Conservation (phyloP, 2,888 invertebrate genomes). For the Aelia acuminata region DNA sequence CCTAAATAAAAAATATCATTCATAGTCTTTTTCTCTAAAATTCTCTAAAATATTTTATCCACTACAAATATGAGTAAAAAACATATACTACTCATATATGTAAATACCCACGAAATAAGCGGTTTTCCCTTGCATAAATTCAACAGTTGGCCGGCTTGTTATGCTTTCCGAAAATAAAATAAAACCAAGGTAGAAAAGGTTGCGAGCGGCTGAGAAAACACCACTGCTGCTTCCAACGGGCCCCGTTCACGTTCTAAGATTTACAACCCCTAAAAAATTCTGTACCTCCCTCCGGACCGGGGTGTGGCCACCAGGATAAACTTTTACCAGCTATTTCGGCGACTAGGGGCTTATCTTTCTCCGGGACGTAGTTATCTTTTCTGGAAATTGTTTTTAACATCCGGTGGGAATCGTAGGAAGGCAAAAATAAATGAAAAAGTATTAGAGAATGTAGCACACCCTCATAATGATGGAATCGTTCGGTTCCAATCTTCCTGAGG, state of each 20-base stretch:
- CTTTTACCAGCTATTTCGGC: neutral
- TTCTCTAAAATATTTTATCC: no score
- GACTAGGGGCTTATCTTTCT: neutral
- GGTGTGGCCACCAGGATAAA: neutral
- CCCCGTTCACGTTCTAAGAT: neutral
- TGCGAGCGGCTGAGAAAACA: neutral
- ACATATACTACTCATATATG: no score
- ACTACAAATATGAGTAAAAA: no score
- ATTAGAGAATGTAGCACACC: no score
- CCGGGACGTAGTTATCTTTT: neutral
- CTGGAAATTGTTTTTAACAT: neutral
- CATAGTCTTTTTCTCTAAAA: no score
- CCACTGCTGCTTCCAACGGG: neutral
- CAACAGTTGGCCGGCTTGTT: neutral
- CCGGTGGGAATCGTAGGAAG: neutral
- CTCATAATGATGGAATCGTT: no score
- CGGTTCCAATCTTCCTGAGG: no score
- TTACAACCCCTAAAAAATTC: constrained; percentile 43
- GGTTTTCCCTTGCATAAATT: neutral
- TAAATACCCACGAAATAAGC: no score
- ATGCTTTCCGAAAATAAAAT: constrained; percentile 1
- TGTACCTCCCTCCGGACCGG: neutral
- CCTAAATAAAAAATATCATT: no score
- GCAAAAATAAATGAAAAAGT: no score
- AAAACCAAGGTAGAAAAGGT: neutral